Evolutionary conservation across 2,888 invertebrate genomes (phyloP), one percentile per base, ranked within the genome.

Genomic region (Sphinx pinastri): DNA sequence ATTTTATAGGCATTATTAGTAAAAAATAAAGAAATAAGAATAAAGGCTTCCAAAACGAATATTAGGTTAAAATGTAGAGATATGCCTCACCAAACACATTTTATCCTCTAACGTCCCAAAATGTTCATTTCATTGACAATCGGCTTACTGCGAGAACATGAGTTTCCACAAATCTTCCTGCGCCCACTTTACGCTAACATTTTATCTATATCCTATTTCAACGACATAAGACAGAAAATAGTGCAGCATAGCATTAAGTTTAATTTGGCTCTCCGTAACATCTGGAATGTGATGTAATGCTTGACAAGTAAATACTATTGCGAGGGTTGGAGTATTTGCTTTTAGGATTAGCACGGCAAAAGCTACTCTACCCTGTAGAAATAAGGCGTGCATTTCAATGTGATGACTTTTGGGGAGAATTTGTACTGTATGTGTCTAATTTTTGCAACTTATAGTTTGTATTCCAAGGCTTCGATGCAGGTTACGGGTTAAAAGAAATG

Each of bases 61-160:
- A 47, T 19, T 54, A 60, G 45, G 69, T 60, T 52, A 67, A 51
- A 49, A 69, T 59, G 47, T 38, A 38, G 25, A 31, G 31, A 67
- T 67, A 38, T 67, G 52, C 67, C 54, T 67, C 54, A 67, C 13
- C 38, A 51, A 67, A 67, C 58, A 57, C 67, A 68, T 60, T 58
- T 68, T 54, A 67, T 67, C 52, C 54, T 67, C 63, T 60, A 19
- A 19, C 59, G 59, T 71, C 75, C 71, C 68, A 75, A 77, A 82
- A 77, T 79, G 81, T 75, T 78, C 81, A 79, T 76, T 75, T 74
- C 80, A 78, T 69, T 69, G 76, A 81, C 86, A 88, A 88, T 87
- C 88, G 82, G 89, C 89, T 91, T 88, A 89, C 82, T 81, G 85
- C 83, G 83, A 88, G 82, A 87, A 86, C 87, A 88, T 84, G 84